These are phyloP conservation scores for Larimichthys crocea DNA, from an alignment of 2,113 vertebrate species.

Conservation along the genomic window DNA sequence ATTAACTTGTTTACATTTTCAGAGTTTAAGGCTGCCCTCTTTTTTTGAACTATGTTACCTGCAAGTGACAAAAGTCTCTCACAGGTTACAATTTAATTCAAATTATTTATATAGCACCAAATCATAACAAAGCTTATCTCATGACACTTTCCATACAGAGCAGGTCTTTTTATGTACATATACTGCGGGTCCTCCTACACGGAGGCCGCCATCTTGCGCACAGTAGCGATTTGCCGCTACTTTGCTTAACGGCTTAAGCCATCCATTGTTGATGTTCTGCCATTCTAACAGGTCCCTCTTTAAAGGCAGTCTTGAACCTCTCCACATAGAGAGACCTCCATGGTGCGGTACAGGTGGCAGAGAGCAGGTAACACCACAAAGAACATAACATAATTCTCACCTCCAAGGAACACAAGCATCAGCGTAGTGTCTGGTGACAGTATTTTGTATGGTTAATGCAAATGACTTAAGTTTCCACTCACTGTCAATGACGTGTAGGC, in stretches of 20 bases:
- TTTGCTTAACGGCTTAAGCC: neutral
- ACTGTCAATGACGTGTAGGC: neutral
- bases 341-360: neutral
- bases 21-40: no score
- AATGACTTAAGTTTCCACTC: neutral
- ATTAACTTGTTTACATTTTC: no score
- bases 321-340: neutral
- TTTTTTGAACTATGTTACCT: no score
- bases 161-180: no score
- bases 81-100: neutral
- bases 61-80: neutral
- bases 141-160: no score
- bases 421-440: neutral
- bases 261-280: neutral
- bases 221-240: no score
- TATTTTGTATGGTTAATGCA: neutral
- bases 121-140: no score
- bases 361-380: neutral
- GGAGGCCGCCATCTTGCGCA: no score
- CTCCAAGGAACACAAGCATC: neutral
- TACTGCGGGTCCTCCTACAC: no score
- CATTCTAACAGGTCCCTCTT: neutral
- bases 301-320: conserved; percentile 12
- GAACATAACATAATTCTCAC: no score
- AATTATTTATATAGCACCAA: no score